phyloP scores from a whole-genome alignment of 64 coral and sea anemone genomes.

The Exaiptasia diaphana region DNA sequence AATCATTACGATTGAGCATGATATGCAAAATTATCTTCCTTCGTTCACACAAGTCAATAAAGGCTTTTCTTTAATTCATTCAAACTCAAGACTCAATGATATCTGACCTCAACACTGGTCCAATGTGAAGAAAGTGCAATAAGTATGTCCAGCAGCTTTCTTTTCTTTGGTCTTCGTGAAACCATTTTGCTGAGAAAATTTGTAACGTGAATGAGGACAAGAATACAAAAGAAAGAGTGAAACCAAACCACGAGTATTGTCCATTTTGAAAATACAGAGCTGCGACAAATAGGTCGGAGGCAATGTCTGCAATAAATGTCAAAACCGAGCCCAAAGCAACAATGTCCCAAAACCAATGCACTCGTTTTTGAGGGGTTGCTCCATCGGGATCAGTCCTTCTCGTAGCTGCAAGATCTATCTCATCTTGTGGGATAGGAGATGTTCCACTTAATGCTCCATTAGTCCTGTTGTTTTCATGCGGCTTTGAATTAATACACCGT shows the following conservation, averaged over 20 bases:
- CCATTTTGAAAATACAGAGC: constrained; percentile 57
- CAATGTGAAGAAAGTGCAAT: constrained; percentile 67
- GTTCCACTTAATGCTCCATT: background rate
- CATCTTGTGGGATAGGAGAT: constrained; percentile 30
- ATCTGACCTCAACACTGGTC: constrained; percentile 74
- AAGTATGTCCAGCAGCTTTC: constrained; percentile 54
- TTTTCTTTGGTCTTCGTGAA: constrained; percentile 56
- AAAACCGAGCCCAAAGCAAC: constrained; percentile 65
- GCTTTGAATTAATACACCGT: background rate
- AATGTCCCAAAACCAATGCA: constrained; percentile 57
- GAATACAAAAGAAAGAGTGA: constrained; percentile 73
- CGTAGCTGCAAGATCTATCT: constrained; percentile 76
- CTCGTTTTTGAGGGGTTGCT: background rate
- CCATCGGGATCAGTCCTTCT: constrained; percentile 17
- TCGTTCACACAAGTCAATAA: no score
- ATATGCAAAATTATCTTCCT: no score
- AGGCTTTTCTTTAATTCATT: no score
- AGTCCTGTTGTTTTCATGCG: background rate
- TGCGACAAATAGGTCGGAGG: constrained; percentile 68
- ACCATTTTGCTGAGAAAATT: constrained; percentile 85
- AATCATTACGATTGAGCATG: no score
- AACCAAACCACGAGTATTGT: constrained; percentile 70
- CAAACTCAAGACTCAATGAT: no score
- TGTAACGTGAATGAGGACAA: constrained; percentile 72
- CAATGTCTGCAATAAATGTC: constrained; percentile 76